Evolutionary conservation across 2,797 vertebrate genomes (phyloP), one percentile per base, ranked within the genome.

Genomic region (Allobates femoralis): DNA sequence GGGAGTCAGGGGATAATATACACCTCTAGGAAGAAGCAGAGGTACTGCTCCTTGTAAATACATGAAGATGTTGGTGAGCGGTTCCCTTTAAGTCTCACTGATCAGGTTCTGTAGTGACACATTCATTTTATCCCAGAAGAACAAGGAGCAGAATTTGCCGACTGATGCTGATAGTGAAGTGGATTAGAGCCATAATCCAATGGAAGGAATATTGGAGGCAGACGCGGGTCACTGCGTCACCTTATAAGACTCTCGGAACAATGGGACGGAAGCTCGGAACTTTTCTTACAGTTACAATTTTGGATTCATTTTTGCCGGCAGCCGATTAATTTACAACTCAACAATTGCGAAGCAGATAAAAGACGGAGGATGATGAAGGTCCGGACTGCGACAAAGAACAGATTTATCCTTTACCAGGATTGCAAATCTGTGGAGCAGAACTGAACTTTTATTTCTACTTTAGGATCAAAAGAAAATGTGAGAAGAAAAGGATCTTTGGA

Each of bases 331-430:
- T 87, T 85, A 75, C 73, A 66, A 62, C 46, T 84, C 50, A 75
- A 84, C 82, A 87, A 80, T 75, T 34, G 77, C 30, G 80, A 81
- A 23, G 34, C 88, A 86, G 66, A 85, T 73, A 71, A 60, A 89
- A 4, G 14, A 28, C 10, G 50, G 55, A 12, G 90, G 69, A 87
- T 88, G 87, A 89, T 83, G 89, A 86, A 79, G 89, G 89, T 67
- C 21, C 78, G 37, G 56, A 87, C 46, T 85, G 76, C 7, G 0
- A 89, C 86, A 86, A 69, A 46, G 53, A 23, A 69, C 87, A 87
- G 76, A 90, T 19, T 28, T 58, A 81, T 81, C 66, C 0, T 89
- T 84, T 21, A 30, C 76, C 79, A 62, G 79, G 79, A 89, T 0
- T 0, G 34, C 37, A 55, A 85, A 91, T 58, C 56, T 51, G 75